Evolutionary conservation across 2,888 invertebrate genomes (phyloP), one percentile per base, ranked within the genome.

Genomic region (Catonia carolina): DNA sequence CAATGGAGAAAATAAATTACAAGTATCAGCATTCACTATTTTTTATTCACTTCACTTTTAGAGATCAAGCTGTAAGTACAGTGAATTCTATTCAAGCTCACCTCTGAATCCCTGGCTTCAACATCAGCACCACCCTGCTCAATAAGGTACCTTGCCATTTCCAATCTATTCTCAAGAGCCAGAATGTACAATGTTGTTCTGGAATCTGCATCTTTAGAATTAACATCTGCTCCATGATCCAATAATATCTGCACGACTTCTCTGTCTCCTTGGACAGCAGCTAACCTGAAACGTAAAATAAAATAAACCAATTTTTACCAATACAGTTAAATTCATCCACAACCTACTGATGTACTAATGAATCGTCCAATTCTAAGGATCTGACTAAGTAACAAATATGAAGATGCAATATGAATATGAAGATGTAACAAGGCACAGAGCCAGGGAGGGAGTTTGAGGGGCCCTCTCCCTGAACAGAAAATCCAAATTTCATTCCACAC

Each of bases 131-230:
- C 77, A 35, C 86, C 86, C 66, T 85, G 81, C 59, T 86, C 80
- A 56, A 95, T 72, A 61, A 95, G 76, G 72, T 85, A 88, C 62
- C 86, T 81, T 42, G 89, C 89, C 84, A 90, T 89, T 12, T 86
- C 84, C 62, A 89, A 73, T 61, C 91, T 78, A 74, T 91, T 91
- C 74, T 93, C 92, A 63, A 93, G 74, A 2, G 95, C 92, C 53
- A 96, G 77, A 54, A 95, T 89, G 72, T 97, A 96, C 22, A 97
- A 77, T 0, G 94, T 92, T 67, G 91, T 91, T 47, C 96, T 79
- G 0, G 92, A 87, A 73, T 97, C 96, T 0, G 94, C 91, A 74
- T 96, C 96, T 68, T 87, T 82, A 37, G 90, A 86, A 73, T 94
- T 89, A 1, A 87, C 82, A 73, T 92, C 91, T 5, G 92, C 90